Percentiles rank a stretch among this genome's conserved stretches.
phyloP scores from a whole-genome alignment of 2,797 vertebrate genomes.

The Glossophaga mutica region DNA sequence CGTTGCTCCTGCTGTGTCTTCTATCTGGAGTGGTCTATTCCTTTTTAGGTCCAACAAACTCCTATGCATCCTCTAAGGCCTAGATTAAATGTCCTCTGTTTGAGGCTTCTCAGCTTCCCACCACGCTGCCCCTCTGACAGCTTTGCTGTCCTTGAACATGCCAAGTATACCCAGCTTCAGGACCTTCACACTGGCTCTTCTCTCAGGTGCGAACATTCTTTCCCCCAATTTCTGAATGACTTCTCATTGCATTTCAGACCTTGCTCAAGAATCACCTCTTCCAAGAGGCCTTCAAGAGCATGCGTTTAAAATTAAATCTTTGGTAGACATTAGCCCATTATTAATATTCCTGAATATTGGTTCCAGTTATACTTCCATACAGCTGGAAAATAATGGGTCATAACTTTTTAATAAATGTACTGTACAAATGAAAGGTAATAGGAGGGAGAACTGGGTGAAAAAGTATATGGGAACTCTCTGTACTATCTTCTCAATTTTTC shows the following conservation, averaged over 20 bases:
- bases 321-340: not conserved
- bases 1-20: not conserved
- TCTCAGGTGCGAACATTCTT: not conserved
- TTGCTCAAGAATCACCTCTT: not conserved
- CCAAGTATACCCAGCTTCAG: not conserved
- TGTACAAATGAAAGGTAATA: not conserved
- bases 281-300: not conserved
- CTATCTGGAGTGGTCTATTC: not conserved
- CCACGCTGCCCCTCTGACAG: not conserved
- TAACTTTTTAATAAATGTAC: not conserved
- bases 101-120: not conserved
- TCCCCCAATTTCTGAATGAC: not conserved
- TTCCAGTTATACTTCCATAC: not conserved
- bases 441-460: not conserved
- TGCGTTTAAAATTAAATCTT: not conserved
- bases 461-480: not conserved
- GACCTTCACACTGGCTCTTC: not conserved
- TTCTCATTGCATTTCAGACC: not conserved
- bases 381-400: not conserved
- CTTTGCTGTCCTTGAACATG: not conserved
- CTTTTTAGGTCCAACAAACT: not conserved
- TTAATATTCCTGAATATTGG: not conserved
- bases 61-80: not conserved
- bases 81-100: not conserved
- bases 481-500: not conserved